Evolutionary conservation across 2,888 invertebrate species (phyloP), one percentile per base, ranked within the genome.

Genomic region (Noctua comes): DNA sequence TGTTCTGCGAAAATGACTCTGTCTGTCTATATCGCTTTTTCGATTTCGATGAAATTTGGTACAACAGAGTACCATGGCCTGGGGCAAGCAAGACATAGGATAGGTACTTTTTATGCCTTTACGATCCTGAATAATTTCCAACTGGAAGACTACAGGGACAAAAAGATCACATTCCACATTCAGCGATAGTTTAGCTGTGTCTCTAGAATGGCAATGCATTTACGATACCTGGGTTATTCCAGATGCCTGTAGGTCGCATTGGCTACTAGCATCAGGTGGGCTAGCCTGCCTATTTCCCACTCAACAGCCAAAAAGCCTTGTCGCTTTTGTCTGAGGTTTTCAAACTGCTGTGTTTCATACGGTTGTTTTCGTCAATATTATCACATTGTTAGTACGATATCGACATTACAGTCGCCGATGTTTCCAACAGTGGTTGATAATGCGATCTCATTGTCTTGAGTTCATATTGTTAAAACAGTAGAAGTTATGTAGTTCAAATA

Each of bases 401-500:
- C 10, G 11, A 36, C 31, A 43, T 43, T n/a, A 43, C 43, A 66
- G 18, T 68, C 18, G 31, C 13, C 36, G n/a, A 48, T 73, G 11
- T 48, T 54, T 40, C 54, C 27, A 70, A 21, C 21, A 51, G 24
- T 40, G 27, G 10, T 48, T 73, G 16, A 8, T n/a, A n/a, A 66
- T 68, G n/a, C 7, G 36, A 18, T 46, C 1, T 48, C 72, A 46
- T 46, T 73, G 66, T 46, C 18, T 40, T n/a, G 18, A 72, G 31
- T 31, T 43, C 10, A 46, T 51, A 46, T 57, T 73, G n/a, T 73
- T 48, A n/a, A 68, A 69, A 69, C 46, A 69, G 10, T 31, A 62
- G 10, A 31, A 18, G 18, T 27, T 27, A 6, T 21, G 40, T 40
- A 57, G 16, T 27, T 24, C 10, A 18, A 65, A 40, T 24, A 65